Base-by-base conservation (phyloP, 1,140 invertebrate species). In the Chironomus tepperi region DNA sequence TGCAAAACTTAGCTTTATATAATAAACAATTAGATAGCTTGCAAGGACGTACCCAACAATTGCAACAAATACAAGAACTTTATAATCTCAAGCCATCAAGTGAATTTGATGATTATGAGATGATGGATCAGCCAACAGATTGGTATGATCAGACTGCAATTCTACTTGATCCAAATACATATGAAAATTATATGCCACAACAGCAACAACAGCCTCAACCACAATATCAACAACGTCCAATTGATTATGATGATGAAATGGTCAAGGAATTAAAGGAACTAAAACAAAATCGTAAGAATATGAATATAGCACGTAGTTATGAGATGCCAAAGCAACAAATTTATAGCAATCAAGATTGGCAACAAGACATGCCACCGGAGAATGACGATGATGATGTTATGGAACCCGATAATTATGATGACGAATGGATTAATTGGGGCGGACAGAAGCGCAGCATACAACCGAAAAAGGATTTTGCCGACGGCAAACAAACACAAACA, bases 1-100 rank as follows among this genome's bases (percentile, higher is more conserved):
- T 85, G 15, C 81, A 84, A 74, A 85, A 85, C 77, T 75, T 85
- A 6, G 82, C 84, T 57, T 77, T 83, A 74, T 79, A 83, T 3
- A 82, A 84, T 77, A 82, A 83, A 79, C 84, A 84, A 78, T 79
- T 81, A 34, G 81, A 83, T 65, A 77, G 79, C 10, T 19, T 77
- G 47, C 42, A 77, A 76, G 19, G 74, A 76, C 74, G 74, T 76
- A 21, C 76, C 78, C 75, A 78, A 79, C 74, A 75, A 74, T 34
- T 74, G 43, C 12, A 77, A 78, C 7, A 78, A 64, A 73, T 73
- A 1, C 47, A 81, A n/a, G 78, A 79, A 73, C 78, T 9, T 3
- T 76, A 77, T 15, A 73, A 76, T 64, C 73, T 73, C 19, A 76
- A 42, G 19, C 34, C n/a, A 43, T 73, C 24, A 12, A 73, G 42